Evolutionary conservation across 2,113 vertebrate genomes (phyloP).

Genomic region (Oreocharis arfaki): DNA sequence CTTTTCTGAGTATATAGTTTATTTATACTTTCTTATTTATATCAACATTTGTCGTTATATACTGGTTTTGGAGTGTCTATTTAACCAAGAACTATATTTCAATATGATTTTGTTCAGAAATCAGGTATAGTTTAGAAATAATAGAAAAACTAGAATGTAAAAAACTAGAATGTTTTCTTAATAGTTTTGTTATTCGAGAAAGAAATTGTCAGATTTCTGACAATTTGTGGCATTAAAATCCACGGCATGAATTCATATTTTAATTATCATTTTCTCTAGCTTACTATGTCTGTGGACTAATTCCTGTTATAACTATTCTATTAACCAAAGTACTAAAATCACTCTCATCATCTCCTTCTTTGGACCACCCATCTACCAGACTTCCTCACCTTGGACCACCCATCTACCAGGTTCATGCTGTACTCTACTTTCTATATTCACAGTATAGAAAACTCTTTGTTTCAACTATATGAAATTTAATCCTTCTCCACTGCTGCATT

Average conservation of each 20-base stretch:
- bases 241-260: background rate
- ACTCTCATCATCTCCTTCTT: background rate
- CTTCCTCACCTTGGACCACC: background rate
- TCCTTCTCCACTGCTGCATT: background rate
- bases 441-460: background rate
- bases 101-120: background rate
- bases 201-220: background rate
- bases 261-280: background rate
- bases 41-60: background rate
- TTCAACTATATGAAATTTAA: background rate
- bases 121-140: background rate
- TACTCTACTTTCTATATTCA: background rate
- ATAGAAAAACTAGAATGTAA: background rate
- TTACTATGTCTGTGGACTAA: background rate
- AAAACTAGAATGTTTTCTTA: background rate
- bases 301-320: background rate
- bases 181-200: background rate
- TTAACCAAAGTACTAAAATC: background rate
- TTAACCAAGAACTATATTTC: background rate
- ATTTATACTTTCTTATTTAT: background rate
- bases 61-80: background rate
- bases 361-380: background rate
- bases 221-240: background rate
- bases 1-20: background rate
- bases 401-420: background rate